Percentiles rank a stretch among this genome's conserved stretches.
These are phyloP conservation scores for Drosophila meridionalis DNA, from an alignment of 2,888 invertebrate species.

Conservation along the genomic window DNA sequence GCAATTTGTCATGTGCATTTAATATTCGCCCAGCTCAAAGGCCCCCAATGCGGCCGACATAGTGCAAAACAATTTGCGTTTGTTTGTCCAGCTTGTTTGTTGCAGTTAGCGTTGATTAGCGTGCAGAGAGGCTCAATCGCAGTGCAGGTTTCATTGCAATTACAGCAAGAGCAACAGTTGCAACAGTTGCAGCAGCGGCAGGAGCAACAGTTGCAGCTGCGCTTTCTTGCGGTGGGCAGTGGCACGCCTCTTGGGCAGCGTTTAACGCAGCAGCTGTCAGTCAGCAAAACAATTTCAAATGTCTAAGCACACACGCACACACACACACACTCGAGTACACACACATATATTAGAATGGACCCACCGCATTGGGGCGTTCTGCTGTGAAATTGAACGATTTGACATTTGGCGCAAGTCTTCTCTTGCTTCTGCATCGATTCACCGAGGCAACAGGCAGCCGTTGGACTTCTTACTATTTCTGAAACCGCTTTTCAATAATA, in stretches of 20 bases:
- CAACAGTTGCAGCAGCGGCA: conserved; percentile 11
- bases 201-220: conserved; percentile 46
- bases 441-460: conserved; percentile 1
- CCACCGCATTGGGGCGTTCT: conserved; percentile 73
- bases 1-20: conserved; percentile 79
- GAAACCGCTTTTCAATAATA: conserved; percentile 59
- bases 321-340: not conserved
- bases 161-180: conserved; percentile 42
- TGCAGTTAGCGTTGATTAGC: conserved; percentile 81
- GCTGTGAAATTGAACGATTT: conserved; percentile 72
- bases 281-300: conserved; percentile 80
- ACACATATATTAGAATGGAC: conserved; percentile 40
- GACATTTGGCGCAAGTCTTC: conserved; percentile 58
- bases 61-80: conserved; percentile 75
- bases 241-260: conserved; percentile 61
- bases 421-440: conserved; percentile 17
- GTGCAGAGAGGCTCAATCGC: conserved; percentile 54
- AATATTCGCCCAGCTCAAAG: conserved; percentile 60
- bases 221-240: conserved; percentile 36
- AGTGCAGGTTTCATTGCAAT: conserved; percentile 57
- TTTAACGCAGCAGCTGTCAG: conserved; percentile 70
- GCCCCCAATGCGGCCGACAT: conserved; percentile 2
- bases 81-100: conserved; percentile 81
- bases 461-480: conserved; percentile 22
- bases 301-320: conserved; percentile 42